phyloP scores from a whole-genome alignment of 2,113 vertebrate genomes.

The Mobula hypostoma region DNA sequence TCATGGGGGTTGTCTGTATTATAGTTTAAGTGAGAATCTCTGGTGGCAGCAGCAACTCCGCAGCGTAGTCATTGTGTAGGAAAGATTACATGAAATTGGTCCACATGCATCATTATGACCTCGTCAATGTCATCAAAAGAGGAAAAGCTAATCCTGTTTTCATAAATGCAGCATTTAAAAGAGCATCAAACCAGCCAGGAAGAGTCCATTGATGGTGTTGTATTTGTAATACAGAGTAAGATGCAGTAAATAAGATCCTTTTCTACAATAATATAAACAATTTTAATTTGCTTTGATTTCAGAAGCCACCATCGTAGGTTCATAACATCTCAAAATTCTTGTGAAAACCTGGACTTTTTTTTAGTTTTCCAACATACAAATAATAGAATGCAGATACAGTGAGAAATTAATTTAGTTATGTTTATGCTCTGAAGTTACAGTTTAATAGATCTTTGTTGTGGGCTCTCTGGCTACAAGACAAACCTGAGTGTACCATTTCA shows the following conservation, averaged over 20 bases:
- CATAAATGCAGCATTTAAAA: not conserved
- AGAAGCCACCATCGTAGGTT: not conserved
- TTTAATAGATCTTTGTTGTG: not conserved
- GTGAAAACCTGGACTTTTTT: too few relatives aligned
- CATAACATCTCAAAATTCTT: not conserved
- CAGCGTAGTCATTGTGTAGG: too few relatives aligned
- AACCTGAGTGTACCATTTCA: too few relatives aligned
- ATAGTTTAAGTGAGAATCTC: too few relatives aligned
- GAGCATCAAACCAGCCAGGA: not conserved
- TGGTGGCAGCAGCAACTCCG: too few relatives aligned
- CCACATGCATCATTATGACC: not conserved
- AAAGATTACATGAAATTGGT: not conserved
- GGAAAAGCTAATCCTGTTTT: not conserved
- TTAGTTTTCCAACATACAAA: too few relatives aligned
- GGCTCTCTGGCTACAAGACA: too few relatives aligned
- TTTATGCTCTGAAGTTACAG: not conserved
- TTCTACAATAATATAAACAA: not conserved
- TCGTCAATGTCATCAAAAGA: not conserved
- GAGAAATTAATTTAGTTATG: too few relatives aligned
- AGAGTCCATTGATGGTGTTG: not conserved
- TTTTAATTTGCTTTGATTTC: not conserved
- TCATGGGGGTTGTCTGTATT: too few relatives aligned
- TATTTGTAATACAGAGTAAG: not conserved
- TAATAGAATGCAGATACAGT: too few relatives aligned
- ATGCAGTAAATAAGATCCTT: not conserved